Evolutionary conservation across 64 coral and sea anemone genomes (phyloP).

Genomic region (Acropora tenuis): DNA sequence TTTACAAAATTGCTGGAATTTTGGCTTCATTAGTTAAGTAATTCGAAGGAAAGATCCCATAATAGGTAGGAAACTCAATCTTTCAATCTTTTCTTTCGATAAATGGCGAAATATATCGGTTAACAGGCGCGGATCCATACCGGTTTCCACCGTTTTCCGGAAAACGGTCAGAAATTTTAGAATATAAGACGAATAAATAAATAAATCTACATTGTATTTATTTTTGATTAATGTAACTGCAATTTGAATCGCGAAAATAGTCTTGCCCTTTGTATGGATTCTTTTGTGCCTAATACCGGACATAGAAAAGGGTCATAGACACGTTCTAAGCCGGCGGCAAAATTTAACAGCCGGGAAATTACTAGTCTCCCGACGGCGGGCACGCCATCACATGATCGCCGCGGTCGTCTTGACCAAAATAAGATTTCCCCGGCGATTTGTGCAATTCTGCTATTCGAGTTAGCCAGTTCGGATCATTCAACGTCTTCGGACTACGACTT

Average conservation of each 20-base stretch:
- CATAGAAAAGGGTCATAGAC: conserved; percentile 80
- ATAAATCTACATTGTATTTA: too few relatives aligned
- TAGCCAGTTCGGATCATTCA: conserved; percentile 65
- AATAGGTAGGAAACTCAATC: too few relatives aligned
- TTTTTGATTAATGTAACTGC: too few relatives aligned
- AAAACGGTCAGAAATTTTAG: conserved; percentile 31
- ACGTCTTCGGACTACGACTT: conserved; percentile 69
- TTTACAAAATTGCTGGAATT: too few relatives aligned
- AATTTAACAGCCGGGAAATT: conserved; percentile 80
- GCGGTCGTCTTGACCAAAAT: conserved; percentile 68
- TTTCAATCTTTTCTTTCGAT: too few relatives aligned
- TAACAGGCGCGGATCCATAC: not conserved
- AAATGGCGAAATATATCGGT: not conserved
- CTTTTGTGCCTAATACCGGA: conserved; percentile 79
- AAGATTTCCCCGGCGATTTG: conserved; percentile 60
- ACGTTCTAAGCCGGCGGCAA: conserved; percentile 73
- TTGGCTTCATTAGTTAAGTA: too few relatives aligned
- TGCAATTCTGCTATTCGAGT: conserved; percentile 61
- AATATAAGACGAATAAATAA: not conserved
- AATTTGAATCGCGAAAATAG: too few relatives aligned
- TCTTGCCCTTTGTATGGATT: not conserved
- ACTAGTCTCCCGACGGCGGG: conserved; percentile 75
- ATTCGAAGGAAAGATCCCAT: too few relatives aligned
- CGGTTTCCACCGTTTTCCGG: conserved; percentile 21
- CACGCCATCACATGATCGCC: conserved; percentile 73